Evolutionary conservation across 2,888 invertebrate species (phyloP), one percentile per base, ranked within the genome.

Genomic region (Boloria selene): DNA sequence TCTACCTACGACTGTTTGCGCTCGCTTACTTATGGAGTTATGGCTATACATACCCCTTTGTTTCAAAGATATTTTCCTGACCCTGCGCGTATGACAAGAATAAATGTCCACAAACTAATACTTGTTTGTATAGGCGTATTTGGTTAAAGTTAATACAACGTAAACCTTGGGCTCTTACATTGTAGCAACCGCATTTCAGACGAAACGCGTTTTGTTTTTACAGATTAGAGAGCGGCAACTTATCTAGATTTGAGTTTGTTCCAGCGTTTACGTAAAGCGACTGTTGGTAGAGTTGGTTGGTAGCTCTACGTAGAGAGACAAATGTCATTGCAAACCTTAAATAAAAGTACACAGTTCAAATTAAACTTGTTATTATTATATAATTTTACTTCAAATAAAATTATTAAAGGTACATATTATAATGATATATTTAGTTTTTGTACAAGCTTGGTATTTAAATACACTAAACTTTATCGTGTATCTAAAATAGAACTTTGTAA

Each of bases 121-220:
- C 67, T 18, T 74, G 71, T 73, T 71, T 70, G 66, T 63, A 61
- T 71, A 74, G 72, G 73, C 68, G 47, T 72, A 69, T 71, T 72
- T 72, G 65, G 68, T 69, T 68, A 65, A 72, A 69, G 70, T 73
- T 71, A 61, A 68, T 70, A 67, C 62, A 54, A 70, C 65, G 61
- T 61, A 68, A 70, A 65, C 66, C 60, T 56, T 59, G 45, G 14
- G 54, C 50, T 65, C 65, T 65, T 42, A 60, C 45, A 62, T 59
- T 59, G 65, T 53, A 62, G 61, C 55, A 61, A 42, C 52, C 18
- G 26, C 47, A 47, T 66, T 58, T 55, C n/a, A 55, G 51, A 61
- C 50, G 26, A 58, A 52, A 51, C 13, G 22, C 50, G 51, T 56
- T 56, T 45, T 66, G 58, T 66, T 66, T 66, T 66, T 62, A 58